Base-by-base conservation (phyloP, 2,113 vertebrate genomes). In the Salvelinus fontinalis region DNA sequence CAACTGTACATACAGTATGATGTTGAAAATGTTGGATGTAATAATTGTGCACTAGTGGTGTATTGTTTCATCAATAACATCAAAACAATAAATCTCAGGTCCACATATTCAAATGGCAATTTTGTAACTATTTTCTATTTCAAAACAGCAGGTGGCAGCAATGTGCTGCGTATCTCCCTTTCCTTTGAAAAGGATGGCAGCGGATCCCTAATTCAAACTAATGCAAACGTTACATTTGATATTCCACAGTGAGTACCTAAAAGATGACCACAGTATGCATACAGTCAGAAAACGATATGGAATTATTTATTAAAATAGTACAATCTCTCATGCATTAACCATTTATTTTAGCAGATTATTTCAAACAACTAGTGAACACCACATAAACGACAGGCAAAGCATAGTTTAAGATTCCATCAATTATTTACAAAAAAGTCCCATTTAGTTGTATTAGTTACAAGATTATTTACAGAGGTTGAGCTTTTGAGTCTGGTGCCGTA, bases 71-170 rank as follows among this genome's bases (percentile, higher is more conserved):
- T 9, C 39, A 44, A 11, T 9, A 44, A 44, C 39, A 44, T 54
- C 49, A 54, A 18, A 14, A 14, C 16, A 54, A 54, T 54, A 5
- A 18, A 54, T 18, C 14, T 54, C 14, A 54, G 49, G 18, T 62
- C 59, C 18, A 20, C 59, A 22, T 22, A 14, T 54, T 54, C 1
- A 54, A 67, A 13, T 59, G 69, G 14, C 27, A 26, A 2, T 54
- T 62, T 12, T 60, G 72, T 2, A 57, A 68, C 49, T 27, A 72
- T 44, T 39, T 74, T 27, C 62, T 65, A 54, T 18, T 54, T 75
- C 75, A 76, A 71, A 68, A 62, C 92, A 88, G 79, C 79, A 93
- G 92, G 77, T 73, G 91, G 91, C 87, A 90, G 90, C 89, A 85
- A 27, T 27, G 59, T 73, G 66, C 79, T 67, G 75, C 4, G 5